Base-by-base conservation (phyloP, 1,140 invertebrate genomes). In the Danaus melanippus region DNA sequence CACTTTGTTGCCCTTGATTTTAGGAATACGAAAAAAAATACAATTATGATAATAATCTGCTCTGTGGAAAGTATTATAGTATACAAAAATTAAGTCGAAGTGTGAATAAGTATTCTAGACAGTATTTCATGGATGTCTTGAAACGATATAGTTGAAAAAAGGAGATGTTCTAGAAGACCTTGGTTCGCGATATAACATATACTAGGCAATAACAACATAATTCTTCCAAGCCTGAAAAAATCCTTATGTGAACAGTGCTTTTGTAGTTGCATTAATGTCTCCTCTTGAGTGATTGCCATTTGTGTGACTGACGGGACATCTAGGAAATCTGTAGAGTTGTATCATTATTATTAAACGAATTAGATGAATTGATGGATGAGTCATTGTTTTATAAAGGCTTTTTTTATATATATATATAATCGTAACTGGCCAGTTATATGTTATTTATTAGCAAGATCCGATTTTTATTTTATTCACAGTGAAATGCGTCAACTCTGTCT, bases 231-330 rank as follows among this genome's bases (percentile, higher is more conserved):
- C 10, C 94, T 87, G 1, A 89, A 89, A 58, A 90, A 86, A 45
- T 90, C 89, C 67, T 90, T 82, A 1, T 62, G 61, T 0, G 66
- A 48, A 65, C 89, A 91, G 59, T 91, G 90, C 55, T 94, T 93
- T 54, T 92, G 91, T 2, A 96, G 84, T 76, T 94, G 91, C 7
- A 92, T 83, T 41, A 95, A 90, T 0, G 92, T 92, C 77, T 95
- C 93, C 62, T 95, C 93, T 86, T 95, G 94, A 1, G 94, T 70
- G 1, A 91, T 80, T 73, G 94, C 90, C 2, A 94, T 88, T 59
- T 92, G 89, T 12, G 86, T 73, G 15, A 15, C 15, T 0, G 89
- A 79, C 42, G 88, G 88, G n/a, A 93, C 78, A 2, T 91, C 92
- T 62, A 89, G 74, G 21, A 88, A 88, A 78, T 95, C 93, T 94